Evolutionary conservation across 2,797 vertebrate species (phyloP).

Genomic region (Florisuga fusca): DNA sequence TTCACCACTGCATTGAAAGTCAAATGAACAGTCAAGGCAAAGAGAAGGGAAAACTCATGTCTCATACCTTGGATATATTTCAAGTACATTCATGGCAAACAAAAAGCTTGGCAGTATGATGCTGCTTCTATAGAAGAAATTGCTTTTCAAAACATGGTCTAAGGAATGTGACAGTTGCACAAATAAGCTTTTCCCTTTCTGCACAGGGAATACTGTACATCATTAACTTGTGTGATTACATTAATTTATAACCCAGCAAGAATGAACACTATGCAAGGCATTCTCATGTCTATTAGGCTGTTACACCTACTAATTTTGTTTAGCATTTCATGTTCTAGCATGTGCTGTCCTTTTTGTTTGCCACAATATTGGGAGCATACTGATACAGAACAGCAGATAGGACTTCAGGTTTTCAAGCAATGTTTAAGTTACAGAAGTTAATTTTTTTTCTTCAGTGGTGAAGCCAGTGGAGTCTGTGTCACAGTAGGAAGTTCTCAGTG

Average conservation of each 20-base stretch:
- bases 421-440: neutral
- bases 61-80: neutral
- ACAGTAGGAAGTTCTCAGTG: slow-evolving; percentile 24
- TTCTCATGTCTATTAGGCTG: slow-evolving; percentile 29
- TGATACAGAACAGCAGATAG: neutral
- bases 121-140: neutral
- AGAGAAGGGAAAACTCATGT: neutral
- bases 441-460: neutral
- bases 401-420: neutral
- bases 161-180: neutral
- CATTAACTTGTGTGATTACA: slow-evolving; percentile 28
- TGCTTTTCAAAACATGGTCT: neutral
- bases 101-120: neutral
- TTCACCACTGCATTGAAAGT: neutral
- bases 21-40: neutral
- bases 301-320: slow-evolving; percentile 55
- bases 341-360: slow-evolving; percentile 35
- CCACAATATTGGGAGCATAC: neutral
- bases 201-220: neutral
- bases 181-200: slow-evolving; percentile 31
- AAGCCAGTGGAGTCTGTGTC: slow-evolving; percentile 17
- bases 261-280: slow-evolving; percentile 24
- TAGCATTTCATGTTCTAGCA: slow-evolving; percentile 24
- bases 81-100: neutral
- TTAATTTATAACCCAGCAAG: slow-evolving; percentile 57